These are phyloP conservation scores for Pantherophis alleghaniensis DNA, from an alignment of 2,797 vertebrate species.

Conservation along the genomic window DNA sequence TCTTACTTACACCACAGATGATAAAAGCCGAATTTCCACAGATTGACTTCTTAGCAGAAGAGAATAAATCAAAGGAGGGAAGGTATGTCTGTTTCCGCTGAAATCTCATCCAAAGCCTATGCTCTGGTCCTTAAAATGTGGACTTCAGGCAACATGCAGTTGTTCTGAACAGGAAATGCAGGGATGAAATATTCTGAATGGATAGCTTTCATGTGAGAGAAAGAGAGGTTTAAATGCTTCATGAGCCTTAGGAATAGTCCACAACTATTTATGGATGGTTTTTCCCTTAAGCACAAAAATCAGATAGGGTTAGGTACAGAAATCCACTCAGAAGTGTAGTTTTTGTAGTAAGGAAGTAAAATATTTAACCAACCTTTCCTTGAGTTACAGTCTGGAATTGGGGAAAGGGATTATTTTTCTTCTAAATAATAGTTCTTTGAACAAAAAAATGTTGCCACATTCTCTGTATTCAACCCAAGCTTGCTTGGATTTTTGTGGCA, in stretches of 20 bases:
- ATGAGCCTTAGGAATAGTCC: neutral
- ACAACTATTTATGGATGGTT: neutral
- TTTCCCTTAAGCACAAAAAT: neutral
- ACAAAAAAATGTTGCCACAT: neutral
- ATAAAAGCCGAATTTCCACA: slow-evolving; percentile 70
- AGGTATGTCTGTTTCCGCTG: slow-evolving; percentile 52
- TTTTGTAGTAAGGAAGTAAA: neutral
- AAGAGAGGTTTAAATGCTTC: neutral
- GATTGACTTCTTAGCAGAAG: neutral
- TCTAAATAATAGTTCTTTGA: neutral
- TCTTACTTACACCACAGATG: slow-evolving; percentile 72
- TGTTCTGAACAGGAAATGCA: neutral
- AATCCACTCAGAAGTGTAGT: too few species aligned
- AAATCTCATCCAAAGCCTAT: slow-evolving; percentile 2
- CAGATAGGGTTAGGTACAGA: neutral
- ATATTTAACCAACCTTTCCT: neutral
- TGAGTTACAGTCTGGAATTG: neutral
- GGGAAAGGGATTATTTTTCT: neutral
- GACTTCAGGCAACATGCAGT: neutral
- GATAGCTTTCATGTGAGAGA: neutral
- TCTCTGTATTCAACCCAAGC: neutral
- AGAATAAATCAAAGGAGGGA: slow-evolving; percentile 37
- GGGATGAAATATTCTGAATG: neutral
- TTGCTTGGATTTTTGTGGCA: neutral
- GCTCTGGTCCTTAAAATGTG: neutral